These are phyloP conservation scores for Epinephelus malabaricus DNA, from an alignment of 2,797 vertebrate genomes.

Conservation along the genomic window DNA sequence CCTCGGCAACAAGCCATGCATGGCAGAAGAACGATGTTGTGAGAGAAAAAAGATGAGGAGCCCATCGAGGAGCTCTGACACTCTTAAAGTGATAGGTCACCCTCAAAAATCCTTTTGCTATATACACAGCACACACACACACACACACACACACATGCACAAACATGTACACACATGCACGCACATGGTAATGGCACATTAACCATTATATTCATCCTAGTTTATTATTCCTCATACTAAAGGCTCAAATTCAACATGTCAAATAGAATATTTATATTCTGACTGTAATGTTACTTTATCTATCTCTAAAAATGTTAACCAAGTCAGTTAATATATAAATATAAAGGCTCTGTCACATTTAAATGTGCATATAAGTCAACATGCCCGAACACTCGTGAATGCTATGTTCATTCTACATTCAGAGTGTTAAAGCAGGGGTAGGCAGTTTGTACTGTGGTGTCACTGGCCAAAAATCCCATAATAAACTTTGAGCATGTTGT, in stretches of 20 bases:
- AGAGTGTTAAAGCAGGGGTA: no score
- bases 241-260: background rate
- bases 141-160: background rate
- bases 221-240: background rate
- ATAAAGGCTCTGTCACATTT: background rate
- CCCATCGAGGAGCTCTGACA: slow-evolving; percentile 69
- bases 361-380: no score
- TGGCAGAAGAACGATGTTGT: slow-evolving; percentile 73
- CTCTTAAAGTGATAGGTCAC: slow-evolving; percentile 76
- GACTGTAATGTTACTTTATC: background rate
- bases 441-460: no score
- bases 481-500: no score
- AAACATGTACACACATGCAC: no score
- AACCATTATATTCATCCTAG: no score
- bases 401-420: no score
- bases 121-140: background rate
- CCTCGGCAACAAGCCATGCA: slow-evolving; percentile 83
- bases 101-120: slow-evolving; percentile 46
- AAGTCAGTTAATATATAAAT: background rate
- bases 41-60: slow-evolving; percentile 75
- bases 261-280: slow-evolving; percentile 17
- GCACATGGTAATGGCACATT: no score
- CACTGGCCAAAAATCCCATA: no score
- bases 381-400: no score
- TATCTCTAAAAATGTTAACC: background rate